phyloP scores from a whole-genome alignment of 92 coral and sea anemone genomes.

The Bergia puertoricense region DNA sequence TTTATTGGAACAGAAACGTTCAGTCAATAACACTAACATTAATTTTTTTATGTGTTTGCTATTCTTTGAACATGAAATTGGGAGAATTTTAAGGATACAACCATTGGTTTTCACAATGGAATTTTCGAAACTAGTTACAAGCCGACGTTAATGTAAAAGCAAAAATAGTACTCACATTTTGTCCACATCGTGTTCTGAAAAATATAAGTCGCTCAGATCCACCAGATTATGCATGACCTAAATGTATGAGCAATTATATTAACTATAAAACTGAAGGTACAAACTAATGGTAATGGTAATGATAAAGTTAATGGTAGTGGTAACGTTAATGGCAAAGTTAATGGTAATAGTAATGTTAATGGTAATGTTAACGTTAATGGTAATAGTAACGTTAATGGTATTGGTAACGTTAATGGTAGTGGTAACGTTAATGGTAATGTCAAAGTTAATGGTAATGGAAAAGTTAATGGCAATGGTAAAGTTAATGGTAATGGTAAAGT shows the following conservation, averaged over 20 bases:
- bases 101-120: too few species aligned
- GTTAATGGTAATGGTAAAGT: neutral
- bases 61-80: too few species aligned
- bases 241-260: neutral
- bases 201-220: constrained; percentile 86
- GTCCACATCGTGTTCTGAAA: constrained; percentile 76
- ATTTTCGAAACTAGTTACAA: too few species aligned
- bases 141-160: too few species aligned
- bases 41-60: too few species aligned
- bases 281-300: neutral
- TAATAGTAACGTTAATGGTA: neutral
- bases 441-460: neutral
- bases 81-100: too few species aligned
- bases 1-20: too few species aligned
- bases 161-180: constrained; percentile 65
- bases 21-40: too few species aligned
- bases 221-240: constrained; percentile 89
- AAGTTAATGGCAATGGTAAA: neutral
- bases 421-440: neutral
- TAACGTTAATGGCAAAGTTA: neutral
- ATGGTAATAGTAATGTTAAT: neutral
- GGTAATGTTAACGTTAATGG: neutral
- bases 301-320: neutral
- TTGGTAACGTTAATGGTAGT: neutral
- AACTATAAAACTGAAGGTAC: neutral